phyloP scores from a whole-genome alignment of 2,888 invertebrate genomes.

The Silvanus unidentatus region DNA sequence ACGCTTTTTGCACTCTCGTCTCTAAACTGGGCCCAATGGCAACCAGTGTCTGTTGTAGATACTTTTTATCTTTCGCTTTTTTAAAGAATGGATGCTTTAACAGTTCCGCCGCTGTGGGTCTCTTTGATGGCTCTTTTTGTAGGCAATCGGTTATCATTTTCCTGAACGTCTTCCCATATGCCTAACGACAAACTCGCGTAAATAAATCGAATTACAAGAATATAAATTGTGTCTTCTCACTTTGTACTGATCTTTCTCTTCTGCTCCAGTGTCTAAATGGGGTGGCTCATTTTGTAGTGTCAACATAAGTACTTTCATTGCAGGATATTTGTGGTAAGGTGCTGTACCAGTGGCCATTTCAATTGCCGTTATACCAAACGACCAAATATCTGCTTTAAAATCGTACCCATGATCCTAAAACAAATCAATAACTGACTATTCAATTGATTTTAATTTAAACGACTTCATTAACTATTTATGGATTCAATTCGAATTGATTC shows the following conservation, averaged over 20 bases:
- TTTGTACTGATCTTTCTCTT: constrained; percentile 97
- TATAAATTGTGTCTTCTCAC: no score
- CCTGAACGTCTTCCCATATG: constrained; percentile 93
- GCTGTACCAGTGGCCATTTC: constrained; percentile 98
- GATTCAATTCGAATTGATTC: no score
- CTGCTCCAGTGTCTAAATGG: constrained; percentile 87
- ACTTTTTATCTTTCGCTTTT: constrained; percentile 91
- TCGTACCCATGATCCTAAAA: constrained; percentile 90
- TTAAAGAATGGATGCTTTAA: constrained; percentile 97
- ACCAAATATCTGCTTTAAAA: constrained; percentile 94
- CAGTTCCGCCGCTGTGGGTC: constrained; percentile 92
- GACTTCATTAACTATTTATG: no score
- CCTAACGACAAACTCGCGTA: constrained; percentile 36
- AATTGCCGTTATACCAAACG: constrained; percentile 94
- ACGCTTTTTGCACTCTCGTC: constrained; percentile 81
- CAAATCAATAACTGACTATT: neutral
- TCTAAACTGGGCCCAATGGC: constrained; percentile 84
- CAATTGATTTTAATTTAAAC: no score
- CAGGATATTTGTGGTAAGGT: constrained; percentile 97
- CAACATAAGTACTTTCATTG: constrained; percentile 98
- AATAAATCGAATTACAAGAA: neutral
- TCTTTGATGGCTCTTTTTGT: constrained; percentile 89
- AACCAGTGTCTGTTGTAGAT: constrained; percentile 77
- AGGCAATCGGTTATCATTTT: constrained; percentile 96
- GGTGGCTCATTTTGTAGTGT: constrained; percentile 98